Percentiles rank a stretch among this genome's conserved stretches.
Evolutionary conservation across 2,888 invertebrate genomes (phyloP).

Genomic region (Cryptophagus acutangulus): DNA sequence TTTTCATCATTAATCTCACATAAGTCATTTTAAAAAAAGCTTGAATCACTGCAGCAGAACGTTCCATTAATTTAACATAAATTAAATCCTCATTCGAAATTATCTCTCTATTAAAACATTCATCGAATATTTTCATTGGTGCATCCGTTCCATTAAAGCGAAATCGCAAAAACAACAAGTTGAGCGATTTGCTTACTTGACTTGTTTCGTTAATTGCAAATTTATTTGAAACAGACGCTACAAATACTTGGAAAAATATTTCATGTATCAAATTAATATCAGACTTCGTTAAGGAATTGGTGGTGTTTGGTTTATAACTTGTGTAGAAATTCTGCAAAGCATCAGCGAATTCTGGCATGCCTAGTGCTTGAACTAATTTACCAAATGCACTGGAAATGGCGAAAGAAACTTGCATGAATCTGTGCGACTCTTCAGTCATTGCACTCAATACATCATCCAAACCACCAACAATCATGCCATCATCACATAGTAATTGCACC

Average conservation of each 20-base stretch:
- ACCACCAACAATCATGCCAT: constrained; percentile 29
- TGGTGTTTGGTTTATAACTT: constrained; percentile 35
- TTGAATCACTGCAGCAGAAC: constrained; percentile 36
- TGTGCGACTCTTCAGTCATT: constrained; percentile 35
- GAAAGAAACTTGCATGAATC: constrained; percentile 30
- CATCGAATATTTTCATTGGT: too few relatives aligned
- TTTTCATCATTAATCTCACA: constrained; percentile 27
- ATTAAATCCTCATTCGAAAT: not conserved
- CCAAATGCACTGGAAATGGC: constrained; percentile 37
- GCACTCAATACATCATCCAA: constrained; percentile 33
- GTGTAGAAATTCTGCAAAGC: constrained; percentile 30
- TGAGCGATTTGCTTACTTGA: too few relatives aligned
- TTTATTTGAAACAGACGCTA: constrained; percentile 1
- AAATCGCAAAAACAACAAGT: too few relatives aligned
- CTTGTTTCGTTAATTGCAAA: constrained; percentile 5
- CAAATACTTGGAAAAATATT: constrained; percentile 10
- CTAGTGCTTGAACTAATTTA: constrained; percentile 37
- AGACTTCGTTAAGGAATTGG: constrained; percentile 19
- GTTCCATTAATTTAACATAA: constrained; percentile 27
- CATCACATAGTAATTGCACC: constrained; percentile 30
- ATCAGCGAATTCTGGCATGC: constrained; percentile 28
- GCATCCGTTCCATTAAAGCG: too few relatives aligned
- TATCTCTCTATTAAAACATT: not conserved
- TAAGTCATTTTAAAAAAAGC: constrained; percentile 35
- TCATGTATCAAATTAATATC: constrained; percentile 21